Evolutionary conservation across 2,888 invertebrate genomes (phyloP).

Genomic region (Oxyscelio sp.): DNA sequence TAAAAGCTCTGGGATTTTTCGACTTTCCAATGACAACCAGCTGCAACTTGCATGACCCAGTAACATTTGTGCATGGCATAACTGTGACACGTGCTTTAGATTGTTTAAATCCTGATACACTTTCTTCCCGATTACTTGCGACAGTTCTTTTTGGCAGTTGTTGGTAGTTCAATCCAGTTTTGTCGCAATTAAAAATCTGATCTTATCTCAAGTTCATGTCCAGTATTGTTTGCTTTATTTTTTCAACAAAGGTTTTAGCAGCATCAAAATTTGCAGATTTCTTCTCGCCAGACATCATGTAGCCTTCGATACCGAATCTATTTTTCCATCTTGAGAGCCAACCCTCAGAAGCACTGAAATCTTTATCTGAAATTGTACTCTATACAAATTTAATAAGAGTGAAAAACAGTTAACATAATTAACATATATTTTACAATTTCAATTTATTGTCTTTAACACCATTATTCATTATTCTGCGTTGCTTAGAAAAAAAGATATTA

Average conservation of each 20-base stretch:
- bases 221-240: too few relatives aligned
- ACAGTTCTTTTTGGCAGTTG: not conserved
- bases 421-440: too few relatives aligned
- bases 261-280: not conserved
- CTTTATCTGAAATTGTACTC: too few relatives aligned
- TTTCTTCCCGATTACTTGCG: too few relatives aligned
- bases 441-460: too few relatives aligned
- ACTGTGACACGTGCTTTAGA: slow-evolving; percentile 20
- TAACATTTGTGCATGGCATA: slow-evolving; percentile 27
- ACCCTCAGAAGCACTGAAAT: not conserved
- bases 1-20: slow-evolving; percentile 19
- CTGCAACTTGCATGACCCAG: slow-evolving; percentile 8
- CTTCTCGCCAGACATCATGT: slow-evolving; percentile 4
- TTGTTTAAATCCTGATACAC: slow-evolving; percentile 16
- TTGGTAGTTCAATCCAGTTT: slow-evolving; percentile 11
- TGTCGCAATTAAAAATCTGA: too few relatives aligned
- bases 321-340: slow-evolving; percentile 18
- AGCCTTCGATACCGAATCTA: not conserved
- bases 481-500: too few relatives aligned
- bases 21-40: slow-evolving; percentile 24
- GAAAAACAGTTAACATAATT: too few relatives aligned
- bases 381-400: too few relatives aligned
- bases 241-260: slow-evolving; percentile 1
- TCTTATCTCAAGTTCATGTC: too few relatives aligned
- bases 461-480: too few relatives aligned